Conservation (phyloP, 2,888 invertebrate genomes). For the Drosophila stalkeri region DNA sequence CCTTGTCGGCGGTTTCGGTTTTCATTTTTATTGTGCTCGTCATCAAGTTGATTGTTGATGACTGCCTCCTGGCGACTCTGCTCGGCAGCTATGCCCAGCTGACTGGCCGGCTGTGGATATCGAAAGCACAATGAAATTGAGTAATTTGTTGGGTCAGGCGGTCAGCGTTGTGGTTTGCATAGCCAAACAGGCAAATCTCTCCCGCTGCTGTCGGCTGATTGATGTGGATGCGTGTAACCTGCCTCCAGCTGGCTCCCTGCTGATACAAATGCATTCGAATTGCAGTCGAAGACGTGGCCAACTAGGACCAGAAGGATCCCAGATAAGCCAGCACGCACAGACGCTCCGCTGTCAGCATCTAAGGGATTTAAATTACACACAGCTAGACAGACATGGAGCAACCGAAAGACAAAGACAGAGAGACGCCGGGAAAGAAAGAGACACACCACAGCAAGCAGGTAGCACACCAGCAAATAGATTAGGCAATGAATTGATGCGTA, state of each 20-base stretch:
- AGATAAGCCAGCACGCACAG: slow-evolving; percentile 77
- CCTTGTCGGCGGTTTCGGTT: slow-evolving; percentile 63
- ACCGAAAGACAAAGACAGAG: slow-evolving; percentile 11
- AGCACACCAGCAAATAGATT: slow-evolving; percentile 74
- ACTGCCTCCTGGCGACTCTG: slow-evolving; percentile 66
- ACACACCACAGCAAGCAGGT: slow-evolving; percentile 37
- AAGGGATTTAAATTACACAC: slow-evolving; percentile 72
- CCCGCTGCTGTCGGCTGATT: slow-evolving; percentile 60
- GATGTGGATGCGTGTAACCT: slow-evolving; percentile 70
- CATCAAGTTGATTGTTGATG: slow-evolving; percentile 80
- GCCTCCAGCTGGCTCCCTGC: slow-evolving; percentile 33
- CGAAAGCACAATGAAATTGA: slow-evolving; percentile 77
- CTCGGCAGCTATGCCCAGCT: slow-evolving; percentile 34
- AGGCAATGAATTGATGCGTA: slow-evolving; percentile 79
- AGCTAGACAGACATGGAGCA: slow-evolving; percentile 27
- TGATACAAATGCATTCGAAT: slow-evolving; percentile 73
- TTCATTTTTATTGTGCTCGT: slow-evolving; percentile 81
- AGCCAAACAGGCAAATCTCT: slow-evolving; percentile 71
- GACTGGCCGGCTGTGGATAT: slow-evolving; percentile 46
- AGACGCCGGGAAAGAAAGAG: not conserved
- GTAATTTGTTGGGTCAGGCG: slow-evolving; percentile 79
- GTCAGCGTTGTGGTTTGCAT: slow-evolving; percentile 79
- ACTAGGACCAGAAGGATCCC: slow-evolving; percentile 48
- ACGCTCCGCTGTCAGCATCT: slow-evolving; percentile 74
- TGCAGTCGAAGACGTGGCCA: slow-evolving; percentile 65